Evolutionary conservation across 2,888 invertebrate genomes (phyloP).

Genomic region (Archips xylosteana): DNA sequence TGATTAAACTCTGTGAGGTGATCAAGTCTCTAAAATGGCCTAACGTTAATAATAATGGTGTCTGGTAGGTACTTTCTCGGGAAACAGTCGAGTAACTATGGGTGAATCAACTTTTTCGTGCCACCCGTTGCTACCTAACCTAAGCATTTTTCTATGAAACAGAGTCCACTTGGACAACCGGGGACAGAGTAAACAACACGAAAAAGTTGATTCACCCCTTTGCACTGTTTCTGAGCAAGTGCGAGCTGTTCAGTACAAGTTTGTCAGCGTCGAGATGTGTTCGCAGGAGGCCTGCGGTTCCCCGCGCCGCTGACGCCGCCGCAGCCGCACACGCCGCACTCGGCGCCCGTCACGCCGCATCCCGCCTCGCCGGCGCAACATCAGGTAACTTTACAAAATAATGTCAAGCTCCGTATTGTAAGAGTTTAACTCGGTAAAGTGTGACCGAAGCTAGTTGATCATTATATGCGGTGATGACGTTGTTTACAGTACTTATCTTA

Average conservation of each 20-base stretch:
- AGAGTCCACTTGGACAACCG: no score
- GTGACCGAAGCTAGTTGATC: no score
- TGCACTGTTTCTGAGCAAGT: background rate
- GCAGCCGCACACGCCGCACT: conserved; percentile 88
- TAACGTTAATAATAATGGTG: background rate
- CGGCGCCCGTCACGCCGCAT: conserved; percentile 85
- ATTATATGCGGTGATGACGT: no score
- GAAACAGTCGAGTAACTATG: background rate
- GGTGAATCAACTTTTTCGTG: no score
- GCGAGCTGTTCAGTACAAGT: background rate
- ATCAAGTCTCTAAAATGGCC: background rate
- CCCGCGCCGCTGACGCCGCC: conserved; percentile 85
- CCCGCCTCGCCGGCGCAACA: conserved; percentile 84
- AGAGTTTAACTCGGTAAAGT: no score
- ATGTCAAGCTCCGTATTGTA: no score
- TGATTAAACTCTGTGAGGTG: background rate
- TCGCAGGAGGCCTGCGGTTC: conserved; percentile 13
- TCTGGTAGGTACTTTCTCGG: background rate
- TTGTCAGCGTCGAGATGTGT: background rate
- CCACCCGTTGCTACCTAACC: no score
- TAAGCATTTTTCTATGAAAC: no score
- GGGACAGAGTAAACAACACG: no score
- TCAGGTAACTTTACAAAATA: conserved; percentile 76
- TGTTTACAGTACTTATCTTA: no score
- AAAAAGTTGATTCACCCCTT: background rate